These are phyloP conservation scores for Epinephelus coioides DNA, from an alignment of 2,797 vertebrate genomes.

Conservation along the genomic window DNA sequence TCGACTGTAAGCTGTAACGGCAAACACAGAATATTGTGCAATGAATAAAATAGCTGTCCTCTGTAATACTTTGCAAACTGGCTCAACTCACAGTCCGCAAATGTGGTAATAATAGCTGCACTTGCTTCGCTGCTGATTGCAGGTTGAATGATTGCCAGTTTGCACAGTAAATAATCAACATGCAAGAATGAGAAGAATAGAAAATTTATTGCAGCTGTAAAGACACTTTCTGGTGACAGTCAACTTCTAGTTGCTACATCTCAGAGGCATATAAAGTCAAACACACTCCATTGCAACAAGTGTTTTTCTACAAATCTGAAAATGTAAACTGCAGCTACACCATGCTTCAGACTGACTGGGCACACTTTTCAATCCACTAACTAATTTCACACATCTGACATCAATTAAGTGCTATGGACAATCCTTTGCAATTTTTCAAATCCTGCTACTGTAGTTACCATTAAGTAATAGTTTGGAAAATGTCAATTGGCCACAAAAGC, in stretches of 20 bases:
- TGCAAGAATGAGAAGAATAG: slow-evolving; percentile 14
- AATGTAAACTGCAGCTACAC: slow-evolving; percentile 41
- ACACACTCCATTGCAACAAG: slow-evolving; percentile 21
- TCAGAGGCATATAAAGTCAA: slow-evolving; percentile 34
- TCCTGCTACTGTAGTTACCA: no score
- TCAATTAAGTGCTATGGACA: slow-evolving; percentile 11
- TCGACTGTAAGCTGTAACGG: slow-evolving; percentile 46
- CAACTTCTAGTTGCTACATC: slow-evolving; percentile 33
- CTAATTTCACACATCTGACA: slow-evolving; percentile 30
- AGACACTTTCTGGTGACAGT: slow-evolving; percentile 68
- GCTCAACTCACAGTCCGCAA: no score
- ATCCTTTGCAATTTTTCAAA: no score
- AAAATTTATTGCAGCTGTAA: slow-evolving; percentile 68
- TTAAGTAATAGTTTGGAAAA: no score
- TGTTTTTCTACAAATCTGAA: slow-evolving; percentile 27
- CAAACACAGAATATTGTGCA: slow-evolving; percentile 22
- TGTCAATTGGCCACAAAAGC: no score
- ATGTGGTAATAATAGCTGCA: no score
- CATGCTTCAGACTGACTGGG: not conserved
- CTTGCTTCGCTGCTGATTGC: no score
- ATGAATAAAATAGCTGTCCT: not conserved
- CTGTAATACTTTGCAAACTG: slow-evolving; percentile 8
- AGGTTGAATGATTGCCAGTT: not conserved
- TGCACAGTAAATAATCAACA: not conserved
- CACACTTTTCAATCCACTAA: slow-evolving; percentile 22